Evolutionary conservation across 2,888 invertebrate species (phyloP).

Genomic region (Xanthorhoe designata): DNA sequence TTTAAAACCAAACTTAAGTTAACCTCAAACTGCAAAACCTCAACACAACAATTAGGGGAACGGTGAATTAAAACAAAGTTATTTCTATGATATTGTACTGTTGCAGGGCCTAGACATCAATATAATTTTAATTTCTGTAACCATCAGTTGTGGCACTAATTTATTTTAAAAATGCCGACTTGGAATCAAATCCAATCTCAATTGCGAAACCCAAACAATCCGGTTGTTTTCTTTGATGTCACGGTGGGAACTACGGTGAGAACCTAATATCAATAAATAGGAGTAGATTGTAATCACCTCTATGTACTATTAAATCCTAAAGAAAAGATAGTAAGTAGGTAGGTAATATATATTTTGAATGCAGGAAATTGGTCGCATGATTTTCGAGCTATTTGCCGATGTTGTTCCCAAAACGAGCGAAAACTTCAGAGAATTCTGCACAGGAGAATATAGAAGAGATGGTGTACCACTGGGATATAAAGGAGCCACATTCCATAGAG

Average conservation of each 20-base stretch:
- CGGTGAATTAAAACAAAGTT: too few species aligned
- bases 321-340: too few species aligned
- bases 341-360: constrained; percentile 39
- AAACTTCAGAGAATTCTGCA: constrained; percentile 99
- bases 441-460: constrained; percentile 98
- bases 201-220: constrained; percentile 96
- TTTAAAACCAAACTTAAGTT: too few species aligned
- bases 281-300: neutral
- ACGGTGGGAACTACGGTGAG: constrained; percentile 96
- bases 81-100: too few species aligned
- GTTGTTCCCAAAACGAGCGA: constrained; percentile 98
- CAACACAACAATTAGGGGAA: too few species aligned
- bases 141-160: neutral
- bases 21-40: too few species aligned
- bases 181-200: constrained; percentile 98
- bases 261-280: constrained; percentile 11
- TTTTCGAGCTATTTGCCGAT: constrained; percentile 98
- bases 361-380: constrained; percentile 98
- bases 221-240: constrained; percentile 99
- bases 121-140: too few species aligned
- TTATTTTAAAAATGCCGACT: constrained; percentile 90
- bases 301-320: neutral
- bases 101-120: too few species aligned
- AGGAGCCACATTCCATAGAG: constrained; percentile 97
- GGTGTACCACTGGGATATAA: constrained; percentile 98